A percentile compares a stretch with the other conserved stretches of the same genome.
phyloP scores from a whole-genome alignment of 1,140 invertebrate species.

The Heliothis virescens region DNA sequence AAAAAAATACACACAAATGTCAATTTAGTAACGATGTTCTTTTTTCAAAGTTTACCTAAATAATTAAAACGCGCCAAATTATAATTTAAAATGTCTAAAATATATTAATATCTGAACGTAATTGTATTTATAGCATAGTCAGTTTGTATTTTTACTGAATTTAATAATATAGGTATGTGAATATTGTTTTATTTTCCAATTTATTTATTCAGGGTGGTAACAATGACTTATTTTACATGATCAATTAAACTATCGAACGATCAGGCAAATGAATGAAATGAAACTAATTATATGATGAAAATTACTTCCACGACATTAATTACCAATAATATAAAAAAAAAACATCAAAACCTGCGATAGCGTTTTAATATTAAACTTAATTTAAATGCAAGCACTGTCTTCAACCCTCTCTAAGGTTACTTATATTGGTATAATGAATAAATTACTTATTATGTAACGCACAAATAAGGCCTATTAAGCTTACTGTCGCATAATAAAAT shows the following conservation, averaged over 20 bases:
- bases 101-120: slow-evolving; percentile 66
- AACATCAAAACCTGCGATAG: neutral
- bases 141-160: slow-evolving; percentile 65
- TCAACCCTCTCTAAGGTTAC: neutral
- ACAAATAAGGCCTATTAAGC: slow-evolving; percentile 45
- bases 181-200: slow-evolving; percentile 62
- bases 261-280: neutral
- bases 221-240: neutral
- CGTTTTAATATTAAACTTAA: neutral
- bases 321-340: neutral
- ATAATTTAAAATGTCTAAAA: slow-evolving; percentile 60
- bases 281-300: neutral
- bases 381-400: neutral
- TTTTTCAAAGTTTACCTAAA: slow-evolving; percentile 25
- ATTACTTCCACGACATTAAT: neutral
- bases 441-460: slow-evolving; percentile 41
- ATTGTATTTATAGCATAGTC: slow-evolving; percentile 64
- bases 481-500: slow-evolving; percentile 41
- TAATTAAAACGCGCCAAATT: slow-evolving; percentile 49
- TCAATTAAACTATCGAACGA: neutral
- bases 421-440: slow-evolving; percentile 5
- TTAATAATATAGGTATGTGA: slow-evolving; percentile 57
- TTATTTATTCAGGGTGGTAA: slow-evolving; percentile 45
- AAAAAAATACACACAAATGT: slow-evolving; percentile 34
- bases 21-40: slow-evolving; percentile 17